phyloP scores from a whole-genome alignment of 2,888 invertebrate species.

The Acronicta leporina region DNA sequence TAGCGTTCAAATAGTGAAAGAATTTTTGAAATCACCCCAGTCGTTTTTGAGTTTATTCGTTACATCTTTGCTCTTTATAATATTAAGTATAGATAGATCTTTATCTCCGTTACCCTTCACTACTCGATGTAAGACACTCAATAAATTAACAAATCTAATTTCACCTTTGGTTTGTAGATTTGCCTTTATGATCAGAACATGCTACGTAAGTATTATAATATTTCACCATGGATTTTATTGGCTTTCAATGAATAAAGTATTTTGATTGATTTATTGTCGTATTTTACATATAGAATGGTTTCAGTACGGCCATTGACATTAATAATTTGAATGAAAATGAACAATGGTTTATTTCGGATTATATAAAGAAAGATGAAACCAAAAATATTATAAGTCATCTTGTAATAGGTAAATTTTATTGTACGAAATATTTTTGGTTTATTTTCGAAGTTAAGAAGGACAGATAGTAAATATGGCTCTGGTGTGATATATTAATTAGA shows the following conservation, averaged over 20 bases:
- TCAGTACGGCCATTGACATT: not conserved
- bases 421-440: too few relatives aligned
- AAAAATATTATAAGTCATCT: too few relatives aligned
- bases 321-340: not conserved
- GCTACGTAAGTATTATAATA: not conserved
- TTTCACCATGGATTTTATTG: slow-evolving; percentile 1
- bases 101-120: not conserved
- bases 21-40: too few relatives aligned
- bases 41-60: too few relatives aligned
- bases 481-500: too few relatives aligned
- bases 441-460: too few relatives aligned
- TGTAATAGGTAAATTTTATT: too few relatives aligned
- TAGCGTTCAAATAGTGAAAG: too few relatives aligned
- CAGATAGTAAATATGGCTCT: too few relatives aligned
- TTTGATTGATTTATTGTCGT: slow-evolving; percentile 18
- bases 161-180: not conserved
- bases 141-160: slow-evolving; percentile 3
- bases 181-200: not conserved
- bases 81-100: too few relatives aligned
- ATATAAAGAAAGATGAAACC: too few relatives aligned
- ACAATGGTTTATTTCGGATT: not conserved
- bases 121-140: not conserved
- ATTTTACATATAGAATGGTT: slow-evolving; percentile 23
- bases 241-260: slow-evolving; percentile 4
- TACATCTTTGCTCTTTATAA: too few relatives aligned